Evolutionary conservation across 2,888 invertebrate genomes (phyloP).

Genomic region (Chalcis sispes): DNA sequence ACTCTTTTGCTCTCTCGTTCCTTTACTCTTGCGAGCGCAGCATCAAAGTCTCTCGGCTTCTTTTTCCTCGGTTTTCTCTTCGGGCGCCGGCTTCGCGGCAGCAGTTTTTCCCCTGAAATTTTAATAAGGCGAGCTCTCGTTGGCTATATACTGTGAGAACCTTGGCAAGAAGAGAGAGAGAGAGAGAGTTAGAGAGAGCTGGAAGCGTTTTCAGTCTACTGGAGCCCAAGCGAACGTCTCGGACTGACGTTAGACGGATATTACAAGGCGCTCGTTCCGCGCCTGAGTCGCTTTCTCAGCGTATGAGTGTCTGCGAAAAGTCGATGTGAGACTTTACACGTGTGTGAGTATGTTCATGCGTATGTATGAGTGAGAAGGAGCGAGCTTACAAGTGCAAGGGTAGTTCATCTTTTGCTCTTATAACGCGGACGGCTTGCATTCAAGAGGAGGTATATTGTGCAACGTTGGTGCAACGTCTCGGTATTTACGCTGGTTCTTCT

Average conservation of each 20-base stretch:
- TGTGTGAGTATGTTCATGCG: neutral
- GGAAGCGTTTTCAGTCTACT: neutral
- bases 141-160: too few species aligned
- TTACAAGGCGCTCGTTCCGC: neutral
- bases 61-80: constrained; percentile 1
- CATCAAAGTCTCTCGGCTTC: constrained; percentile 10
- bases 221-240: neutral
- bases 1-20: neutral
- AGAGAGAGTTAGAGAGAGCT: neutral
- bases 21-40: neutral
- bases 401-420: constrained; percentile 29
- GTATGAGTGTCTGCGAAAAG: too few species aligned
- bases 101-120: constrained; percentile 49
- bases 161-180: too few species aligned
- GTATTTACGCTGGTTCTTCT: too few species aligned
- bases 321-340: too few species aligned
- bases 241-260: constrained; percentile 22
- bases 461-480: too few species aligned
- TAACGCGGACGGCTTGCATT: neutral
- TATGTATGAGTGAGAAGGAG: neutral
- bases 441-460: too few species aligned
- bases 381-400: neutral
- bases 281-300: too few species aligned
- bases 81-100: neutral
- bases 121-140: constrained; percentile 36